Evolutionary conservation across 2,113 vertebrate genomes (phyloP).

Genomic region (Hucho hucho): DNA sequence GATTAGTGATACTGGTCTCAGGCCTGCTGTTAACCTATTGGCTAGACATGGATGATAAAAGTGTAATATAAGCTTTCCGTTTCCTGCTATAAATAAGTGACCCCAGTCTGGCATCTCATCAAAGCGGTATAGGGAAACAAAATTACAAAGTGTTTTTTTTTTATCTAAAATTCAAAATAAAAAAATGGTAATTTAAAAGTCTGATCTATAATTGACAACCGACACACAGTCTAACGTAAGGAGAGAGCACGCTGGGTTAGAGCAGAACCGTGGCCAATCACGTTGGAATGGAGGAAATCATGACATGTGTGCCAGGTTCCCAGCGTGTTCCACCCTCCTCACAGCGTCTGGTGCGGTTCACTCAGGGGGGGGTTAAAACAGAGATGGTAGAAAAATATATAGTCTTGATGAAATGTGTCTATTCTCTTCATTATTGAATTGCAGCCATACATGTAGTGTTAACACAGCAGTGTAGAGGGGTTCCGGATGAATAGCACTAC

Average conservation of each 20-base stretch:
- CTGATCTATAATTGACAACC: slow-evolving; percentile 61
- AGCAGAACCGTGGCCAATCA: slow-evolving; percentile 29
- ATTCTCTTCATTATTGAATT: slow-evolving; percentile 69
- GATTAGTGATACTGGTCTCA: neutral
- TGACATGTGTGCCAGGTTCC: neutral
- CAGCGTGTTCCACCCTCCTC: slow-evolving; percentile 28
- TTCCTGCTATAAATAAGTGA: neutral
- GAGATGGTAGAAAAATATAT: slow-evolving; percentile 85
- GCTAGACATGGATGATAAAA: no score
- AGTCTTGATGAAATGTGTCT: slow-evolving; percentile 75
- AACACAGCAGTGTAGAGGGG: slow-evolving; percentile 61
- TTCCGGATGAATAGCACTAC: slow-evolving; percentile 61
- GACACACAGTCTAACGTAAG: slow-evolving; percentile 23
- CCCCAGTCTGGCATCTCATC: slow-evolving; percentile 42
- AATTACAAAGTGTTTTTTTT: slow-evolving; percentile 77
- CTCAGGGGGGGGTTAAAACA: slow-evolving; percentile 63
- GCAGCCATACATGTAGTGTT: slow-evolving; percentile 68
- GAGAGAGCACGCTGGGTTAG: slow-evolving; percentile 23
- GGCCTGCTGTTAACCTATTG: neutral
- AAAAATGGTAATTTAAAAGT: slow-evolving; percentile 66
- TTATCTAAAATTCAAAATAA: slow-evolving; percentile 68
- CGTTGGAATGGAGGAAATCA: slow-evolving; percentile 15
- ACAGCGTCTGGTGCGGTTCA: slow-evolving; percentile 41
- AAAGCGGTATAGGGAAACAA: slow-evolving; percentile 71
- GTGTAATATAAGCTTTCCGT: neutral